Percentiles rank a stretch among this genome's conserved stretches.
Conservation (phyloP, 2,797 vertebrate genomes). For the Tamandua tetradactyla region DNA sequence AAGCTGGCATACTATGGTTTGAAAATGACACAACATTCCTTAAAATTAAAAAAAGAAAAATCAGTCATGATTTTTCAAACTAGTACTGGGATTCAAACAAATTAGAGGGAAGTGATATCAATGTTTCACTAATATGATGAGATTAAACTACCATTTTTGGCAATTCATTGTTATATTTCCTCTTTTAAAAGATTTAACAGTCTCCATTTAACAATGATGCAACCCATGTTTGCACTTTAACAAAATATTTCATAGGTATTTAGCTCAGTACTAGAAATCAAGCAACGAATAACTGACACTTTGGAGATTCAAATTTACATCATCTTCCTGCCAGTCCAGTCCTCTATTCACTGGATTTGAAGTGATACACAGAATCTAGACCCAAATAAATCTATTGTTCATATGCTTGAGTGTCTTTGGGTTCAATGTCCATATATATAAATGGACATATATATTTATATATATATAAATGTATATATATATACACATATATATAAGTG, state of each 20-base stretch:
- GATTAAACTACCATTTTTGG: neutral
- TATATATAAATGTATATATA: no score
- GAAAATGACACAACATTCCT: neutral
- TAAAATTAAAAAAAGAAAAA: slow-evolving; percentile 34
- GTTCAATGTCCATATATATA: neutral
- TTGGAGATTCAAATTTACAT: neutral
- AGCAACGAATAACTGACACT: neutral
- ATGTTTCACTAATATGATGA: neutral
- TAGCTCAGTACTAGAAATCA: neutral
- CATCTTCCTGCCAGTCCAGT: neutral
- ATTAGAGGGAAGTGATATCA: neutral
- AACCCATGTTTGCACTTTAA: neutral
- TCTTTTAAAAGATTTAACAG: neutral
- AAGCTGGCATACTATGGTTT: neutral
- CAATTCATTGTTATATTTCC: neutral
- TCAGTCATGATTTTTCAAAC: no score
- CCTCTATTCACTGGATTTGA: neutral
- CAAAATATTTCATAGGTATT: neutral
- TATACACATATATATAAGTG: no score
- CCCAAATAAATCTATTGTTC: neutral
- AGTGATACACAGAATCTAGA: neutral
- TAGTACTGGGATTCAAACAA: neutral
- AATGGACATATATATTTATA: no score
- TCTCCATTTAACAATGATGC: neutral
- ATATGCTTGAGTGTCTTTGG: neutral